A percentile compares a stretch with the other conserved stretches of the same genome.
phyloP scores from a whole-genome alignment of 2,797 vertebrate genomes.

The Bovichtus variegatus region DNA sequence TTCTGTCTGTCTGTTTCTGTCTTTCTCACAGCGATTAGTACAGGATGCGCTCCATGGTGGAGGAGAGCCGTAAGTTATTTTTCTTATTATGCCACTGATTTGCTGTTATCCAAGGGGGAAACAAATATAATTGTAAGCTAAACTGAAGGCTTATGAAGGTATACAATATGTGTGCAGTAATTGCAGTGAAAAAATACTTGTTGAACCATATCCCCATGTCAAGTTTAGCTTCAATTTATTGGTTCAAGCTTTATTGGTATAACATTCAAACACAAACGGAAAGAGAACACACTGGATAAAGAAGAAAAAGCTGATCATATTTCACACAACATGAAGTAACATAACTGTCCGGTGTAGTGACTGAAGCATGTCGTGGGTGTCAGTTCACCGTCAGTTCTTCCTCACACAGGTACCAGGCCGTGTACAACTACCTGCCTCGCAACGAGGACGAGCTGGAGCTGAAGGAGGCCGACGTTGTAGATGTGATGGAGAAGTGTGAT shows the following conservation, averaged over 20 bases:
- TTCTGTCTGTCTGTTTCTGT: constrained; percentile 44
- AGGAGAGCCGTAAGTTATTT: constrained; percentile 84
- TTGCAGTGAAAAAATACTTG: neutral
- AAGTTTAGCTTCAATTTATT: neutral
- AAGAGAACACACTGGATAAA: neutral
- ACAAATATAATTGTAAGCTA: neutral
- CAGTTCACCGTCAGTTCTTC: neutral
- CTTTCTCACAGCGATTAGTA: constrained; percentile 76
- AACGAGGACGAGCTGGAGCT: constrained; percentile 98
- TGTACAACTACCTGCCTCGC: constrained; percentile 96
- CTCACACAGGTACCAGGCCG: constrained; percentile 91
- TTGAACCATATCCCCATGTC: neutral
- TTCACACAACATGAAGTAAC: neutral
- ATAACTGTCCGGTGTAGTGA: neutral
- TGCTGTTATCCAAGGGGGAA: neutral
- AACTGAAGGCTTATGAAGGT: neutral
- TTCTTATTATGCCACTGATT: neutral
- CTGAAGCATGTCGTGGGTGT: neutral
- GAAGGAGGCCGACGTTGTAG: constrained; percentile 95
- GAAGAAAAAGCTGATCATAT: neutral
- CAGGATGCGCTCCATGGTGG: constrained; percentile 83
- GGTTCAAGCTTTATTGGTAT: neutral
- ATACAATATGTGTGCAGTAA: neutral
- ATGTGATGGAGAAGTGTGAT: constrained; percentile 98
- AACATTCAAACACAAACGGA: neutral